Evolutionary conservation across 2,797 vertebrate genomes (phyloP).

Genomic region (Coregonus suidteri): DNA sequence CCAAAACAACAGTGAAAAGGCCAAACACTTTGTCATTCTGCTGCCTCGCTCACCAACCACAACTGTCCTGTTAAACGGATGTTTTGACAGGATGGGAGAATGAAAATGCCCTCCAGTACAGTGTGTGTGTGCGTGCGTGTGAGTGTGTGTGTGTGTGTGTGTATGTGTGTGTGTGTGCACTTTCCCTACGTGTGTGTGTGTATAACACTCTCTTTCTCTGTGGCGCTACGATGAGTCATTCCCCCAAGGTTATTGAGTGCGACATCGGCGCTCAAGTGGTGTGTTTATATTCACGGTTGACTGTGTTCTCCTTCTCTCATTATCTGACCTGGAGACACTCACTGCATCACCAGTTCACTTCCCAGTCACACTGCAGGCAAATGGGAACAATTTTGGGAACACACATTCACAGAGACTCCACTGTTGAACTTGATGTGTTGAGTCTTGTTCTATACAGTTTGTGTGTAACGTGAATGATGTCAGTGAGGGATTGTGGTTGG

Average conservation of each 20-base stretch:
- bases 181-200: neutral
- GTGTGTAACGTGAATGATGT: neutral
- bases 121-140: neutral
- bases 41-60: slow-evolving; percentile 10
- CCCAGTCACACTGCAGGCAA: neutral
- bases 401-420: neutral
- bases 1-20: neutral
- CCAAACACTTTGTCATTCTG: slow-evolving; percentile 16
- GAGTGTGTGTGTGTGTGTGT: neutral
- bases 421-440: neutral
- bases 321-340: neutral
- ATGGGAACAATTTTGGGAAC: neutral
- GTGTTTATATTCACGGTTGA: slow-evolving; percentile 41
- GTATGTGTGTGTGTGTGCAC: neutral
- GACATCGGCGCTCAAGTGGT: slow-evolving; percentile 27
- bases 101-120: slow-evolving; percentile 23
- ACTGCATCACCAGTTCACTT: neutral
- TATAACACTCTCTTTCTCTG: neutral
- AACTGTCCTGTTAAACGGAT: slow-evolving; percentile 33
- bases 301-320: neutral
- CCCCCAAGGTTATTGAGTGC: slow-evolving; percentile 32
- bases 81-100: slow-evolving; percentile 45
- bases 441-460: neutral
- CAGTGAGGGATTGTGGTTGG: neutral
- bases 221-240: slow-evolving; percentile 22